Percentiles rank a stretch among this genome's conserved stretches.
These are phyloP conservation scores for Eulithis prunata DNA, from an alignment of 2,888 invertebrate species.

Conservation along the genomic window DNA sequence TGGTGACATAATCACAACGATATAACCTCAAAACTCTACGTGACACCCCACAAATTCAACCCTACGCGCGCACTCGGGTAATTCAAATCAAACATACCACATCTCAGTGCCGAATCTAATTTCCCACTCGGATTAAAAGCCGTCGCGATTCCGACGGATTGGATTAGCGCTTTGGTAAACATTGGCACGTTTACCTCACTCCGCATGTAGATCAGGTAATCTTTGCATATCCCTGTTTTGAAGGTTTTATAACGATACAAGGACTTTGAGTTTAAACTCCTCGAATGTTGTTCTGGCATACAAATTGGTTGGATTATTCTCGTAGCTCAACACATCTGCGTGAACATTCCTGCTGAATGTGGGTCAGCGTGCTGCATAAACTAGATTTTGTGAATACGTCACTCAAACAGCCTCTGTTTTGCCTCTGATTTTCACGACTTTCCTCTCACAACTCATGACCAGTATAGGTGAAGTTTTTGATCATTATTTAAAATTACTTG, in stretches of 20 bases:
- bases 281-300: conserved; percentile 13
- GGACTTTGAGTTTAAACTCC: conserved; percentile 9
- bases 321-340: conserved; percentile 13
- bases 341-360: conserved; percentile 16
- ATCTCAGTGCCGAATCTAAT: conserved; percentile 68
- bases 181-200: conserved; percentile 28
- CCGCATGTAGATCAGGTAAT: conserved; percentile 23
- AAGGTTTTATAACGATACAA: conserved; percentile 22
- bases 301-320: conserved; percentile 20
- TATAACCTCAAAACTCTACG: conserved; percentile 39
- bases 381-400: conserved; percentile 19
- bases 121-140: conserved; percentile 70
- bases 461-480: not conserved
- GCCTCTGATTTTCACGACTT: conserved; percentile 1
- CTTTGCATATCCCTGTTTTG: conserved; percentile 17
- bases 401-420: conserved; percentile 14
- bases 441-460: not conserved
- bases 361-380: conserved; percentile 11
- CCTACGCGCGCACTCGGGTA: conserved; percentile 32
- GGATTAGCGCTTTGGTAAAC: conserved; percentile 55
- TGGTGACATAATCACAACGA: conserved; percentile 34
- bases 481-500: not conserved
- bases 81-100: conserved; percentile 71
- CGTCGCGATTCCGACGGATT: conserved; percentile 61
- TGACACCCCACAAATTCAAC: conserved; percentile 32